Percentiles rank a stretch among this genome's conserved stretches.
Evolutionary conservation across 2,888 invertebrate genomes (phyloP).

Genomic region (Perizoma flavofasciatum): DNA sequence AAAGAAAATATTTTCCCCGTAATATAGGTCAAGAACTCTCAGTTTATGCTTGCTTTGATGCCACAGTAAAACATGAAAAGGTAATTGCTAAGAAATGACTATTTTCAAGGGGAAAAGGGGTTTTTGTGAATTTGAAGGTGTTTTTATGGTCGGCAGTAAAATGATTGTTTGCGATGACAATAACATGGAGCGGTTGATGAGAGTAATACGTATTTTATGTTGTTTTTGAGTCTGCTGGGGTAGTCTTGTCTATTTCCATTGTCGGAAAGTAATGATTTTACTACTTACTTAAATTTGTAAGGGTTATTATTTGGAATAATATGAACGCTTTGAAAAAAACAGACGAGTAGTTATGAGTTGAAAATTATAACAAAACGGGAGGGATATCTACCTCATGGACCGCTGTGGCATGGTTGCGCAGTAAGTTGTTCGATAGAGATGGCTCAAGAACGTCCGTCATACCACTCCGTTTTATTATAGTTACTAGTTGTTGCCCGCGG

Average conservation of each 20-base stretch:
- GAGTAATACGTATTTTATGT: conserved; percentile 17
- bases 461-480: no score
- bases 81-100: conserved; percentile 31
- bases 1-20: conserved; percentile 12
- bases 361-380: no score
- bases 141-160: conserved; percentile 18
- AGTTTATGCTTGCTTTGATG: conserved; percentile 9
- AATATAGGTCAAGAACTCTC: conserved; percentile 10
- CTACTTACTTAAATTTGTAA: not conserved
- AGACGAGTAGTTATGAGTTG: no score
- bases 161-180: conserved; percentile 14
- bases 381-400: no score
- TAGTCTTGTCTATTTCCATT: not conserved
- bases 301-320: not conserved
- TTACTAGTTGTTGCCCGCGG: no score
- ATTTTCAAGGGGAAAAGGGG: conserved; percentile 25
- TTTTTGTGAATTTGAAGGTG: conserved; percentile 15
- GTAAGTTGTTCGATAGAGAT: no score
- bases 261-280: conserved; percentile 10
- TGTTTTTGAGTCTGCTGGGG: not conserved
- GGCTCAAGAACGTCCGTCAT: no score
- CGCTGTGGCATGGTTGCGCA: no score
- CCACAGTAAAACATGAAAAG: conserved; percentile 30
- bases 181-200: conserved; percentile 5
- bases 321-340: no score